These are phyloP conservation scores for Myrmophylax atrothorax DNA, from an alignment of 2,113 vertebrate genomes.

Conservation along the genomic window DNA sequence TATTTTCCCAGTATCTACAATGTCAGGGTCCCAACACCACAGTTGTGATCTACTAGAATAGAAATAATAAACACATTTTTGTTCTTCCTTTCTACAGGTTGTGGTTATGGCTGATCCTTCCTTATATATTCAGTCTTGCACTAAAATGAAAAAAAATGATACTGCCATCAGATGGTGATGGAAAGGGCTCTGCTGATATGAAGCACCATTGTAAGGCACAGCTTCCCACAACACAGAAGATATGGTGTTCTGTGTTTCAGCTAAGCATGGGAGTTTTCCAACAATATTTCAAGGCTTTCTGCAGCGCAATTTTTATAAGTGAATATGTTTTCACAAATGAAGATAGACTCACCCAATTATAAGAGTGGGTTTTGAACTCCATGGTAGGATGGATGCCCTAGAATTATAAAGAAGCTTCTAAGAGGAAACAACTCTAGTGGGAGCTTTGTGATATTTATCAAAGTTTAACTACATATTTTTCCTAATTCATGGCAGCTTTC, in stretches of 20 bases:
- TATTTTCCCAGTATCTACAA: neutral
- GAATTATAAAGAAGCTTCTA: neutral
- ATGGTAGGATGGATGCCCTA: neutral
- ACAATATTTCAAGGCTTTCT: neutral
- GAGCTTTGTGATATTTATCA: neutral
- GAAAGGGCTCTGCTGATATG: neutral
- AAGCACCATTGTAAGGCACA: neutral
- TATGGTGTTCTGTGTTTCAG: neutral
- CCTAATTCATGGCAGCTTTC: neutral
- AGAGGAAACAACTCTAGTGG: neutral
- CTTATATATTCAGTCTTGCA: neutral
- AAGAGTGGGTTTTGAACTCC: neutral
- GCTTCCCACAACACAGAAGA: slow-evolving; percentile 6
- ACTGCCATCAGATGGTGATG: neutral
- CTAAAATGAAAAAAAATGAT: neutral
- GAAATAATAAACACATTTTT: neutral
- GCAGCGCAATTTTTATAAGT: neutral
- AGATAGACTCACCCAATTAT: neutral
- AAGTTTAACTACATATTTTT: neutral
- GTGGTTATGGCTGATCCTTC: neutral
- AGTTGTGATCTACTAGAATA: neutral
- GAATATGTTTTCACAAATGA: neutral
- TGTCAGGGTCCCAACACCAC: neutral
- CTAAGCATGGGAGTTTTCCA: neutral
- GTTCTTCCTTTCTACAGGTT: neutral